phyloP scores from a whole-genome alignment of 2,113 vertebrate species.

The Tetrax tetrax region DNA sequence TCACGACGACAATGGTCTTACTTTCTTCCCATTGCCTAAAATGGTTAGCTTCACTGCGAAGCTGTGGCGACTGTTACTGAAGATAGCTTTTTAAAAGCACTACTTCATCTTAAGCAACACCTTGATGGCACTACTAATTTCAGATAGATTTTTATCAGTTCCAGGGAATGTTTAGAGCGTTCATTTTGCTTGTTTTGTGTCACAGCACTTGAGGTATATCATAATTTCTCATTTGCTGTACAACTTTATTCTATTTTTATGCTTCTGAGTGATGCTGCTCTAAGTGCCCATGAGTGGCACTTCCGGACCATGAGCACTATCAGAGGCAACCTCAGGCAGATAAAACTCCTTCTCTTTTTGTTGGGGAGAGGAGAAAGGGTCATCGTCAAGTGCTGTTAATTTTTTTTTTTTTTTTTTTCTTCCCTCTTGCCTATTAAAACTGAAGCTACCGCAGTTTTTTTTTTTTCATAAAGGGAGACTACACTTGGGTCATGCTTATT shows the following conservation, averaged over 20 bases:
- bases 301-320: slow-evolving; percentile 75
- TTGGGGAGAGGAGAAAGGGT: slow-evolving; percentile 70
- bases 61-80: neutral
- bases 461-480: slow-evolving; percentile 61
- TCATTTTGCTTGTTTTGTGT: slow-evolving; percentile 52
- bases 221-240: slow-evolving; percentile 77
- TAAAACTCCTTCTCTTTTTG: slow-evolving; percentile 81
- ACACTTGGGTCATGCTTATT: slow-evolving; percentile 72
- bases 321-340: slow-evolving; percentile 73
- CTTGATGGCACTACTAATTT: slow-evolving; percentile 54
- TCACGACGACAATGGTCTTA: slow-evolving; percentile 72
- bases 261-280: slow-evolving; percentile 72
- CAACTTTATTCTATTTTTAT: slow-evolving; percentile 85
- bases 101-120: slow-evolving; percentile 48
- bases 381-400: slow-evolving; percentile 68
- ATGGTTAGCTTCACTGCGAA: slow-evolving; percentile 63
- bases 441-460: slow-evolving; percentile 41
- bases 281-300: slow-evolving; percentile 82
- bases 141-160: slow-evolving; percentile 24
- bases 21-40: slow-evolving; percentile 74
- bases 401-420: neutral
- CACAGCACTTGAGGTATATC: slow-evolving; percentile 69
- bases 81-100: slow-evolving; percentile 24
- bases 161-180: slow-evolving; percentile 5
- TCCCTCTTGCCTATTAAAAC: slow-evolving; percentile 64